Evolutionary conservation across 2,797 vertebrate species (phyloP).

Genomic region (Crypturellus tataupa): DNA sequence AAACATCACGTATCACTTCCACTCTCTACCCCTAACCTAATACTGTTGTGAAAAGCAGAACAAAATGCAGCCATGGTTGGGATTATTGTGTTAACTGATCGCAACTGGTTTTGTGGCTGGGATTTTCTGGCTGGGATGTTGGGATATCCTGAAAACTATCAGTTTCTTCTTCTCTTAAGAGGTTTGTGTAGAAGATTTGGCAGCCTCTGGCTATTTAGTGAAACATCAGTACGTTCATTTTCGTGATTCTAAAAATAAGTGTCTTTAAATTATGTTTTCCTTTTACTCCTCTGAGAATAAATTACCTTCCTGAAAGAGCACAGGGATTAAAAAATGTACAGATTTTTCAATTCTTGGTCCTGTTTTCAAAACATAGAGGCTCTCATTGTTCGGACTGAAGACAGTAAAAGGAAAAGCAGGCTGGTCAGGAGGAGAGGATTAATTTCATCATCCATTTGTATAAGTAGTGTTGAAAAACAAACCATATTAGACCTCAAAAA

Average conservation of each 20-base stretch:
- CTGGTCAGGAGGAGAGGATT: neutral
- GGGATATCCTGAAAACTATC: neutral
- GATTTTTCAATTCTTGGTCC: neutral
- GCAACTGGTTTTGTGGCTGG: neutral
- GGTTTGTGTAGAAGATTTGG: neutral
- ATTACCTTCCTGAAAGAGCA: slow-evolving; percentile 14
- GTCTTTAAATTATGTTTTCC: slow-evolving; percentile 39
- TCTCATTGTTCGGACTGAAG: neutral
- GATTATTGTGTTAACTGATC: neutral
- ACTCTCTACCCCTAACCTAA: neutral
- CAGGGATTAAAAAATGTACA: neutral
- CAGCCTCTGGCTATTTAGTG: slow-evolving; percentile 12
- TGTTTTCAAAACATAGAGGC: neutral
- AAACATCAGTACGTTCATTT: neutral
- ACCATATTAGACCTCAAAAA: neutral
- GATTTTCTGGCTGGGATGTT: neutral
- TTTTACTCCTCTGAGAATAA: slow-evolving; percentile 27
- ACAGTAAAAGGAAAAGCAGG: neutral
- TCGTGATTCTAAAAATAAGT: slow-evolving; percentile 35
- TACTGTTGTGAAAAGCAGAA: neutral
- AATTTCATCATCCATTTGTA: slow-evolving; percentile 9
- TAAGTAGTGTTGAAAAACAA: slow-evolving; percentile 36
- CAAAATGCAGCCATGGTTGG: neutral
- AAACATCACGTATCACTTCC: neutral
- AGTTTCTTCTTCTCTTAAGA: slow-evolving; percentile 18